phyloP scores from a whole-genome alignment of 2,888 invertebrate genomes.

The Drosophila emarginata region DNA sequence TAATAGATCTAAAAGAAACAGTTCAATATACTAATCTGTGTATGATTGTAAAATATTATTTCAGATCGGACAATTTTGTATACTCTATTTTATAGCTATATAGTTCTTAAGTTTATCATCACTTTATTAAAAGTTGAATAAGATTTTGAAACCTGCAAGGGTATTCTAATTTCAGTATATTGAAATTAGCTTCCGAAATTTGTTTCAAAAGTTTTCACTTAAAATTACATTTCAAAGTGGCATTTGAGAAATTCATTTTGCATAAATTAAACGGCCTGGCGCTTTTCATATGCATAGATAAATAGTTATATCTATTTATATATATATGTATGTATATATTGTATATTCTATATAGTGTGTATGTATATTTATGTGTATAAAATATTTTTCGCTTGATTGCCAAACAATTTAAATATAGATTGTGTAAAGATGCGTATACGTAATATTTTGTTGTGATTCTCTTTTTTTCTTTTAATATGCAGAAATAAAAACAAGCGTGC shows the following conservation, averaged over 20 bases:
- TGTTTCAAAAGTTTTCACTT: not conserved
- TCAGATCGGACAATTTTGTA: too few species aligned
- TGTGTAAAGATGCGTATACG: slow-evolving; percentile 21
- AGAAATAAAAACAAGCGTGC: slow-evolving; percentile 47
- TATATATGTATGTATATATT: not conserved
- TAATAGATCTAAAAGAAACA: too few species aligned
- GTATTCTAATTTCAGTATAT: not conserved
- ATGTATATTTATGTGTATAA: slow-evolving; percentile 3
- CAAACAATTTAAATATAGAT: slow-evolving; percentile 9
- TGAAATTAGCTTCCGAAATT: not conserved
- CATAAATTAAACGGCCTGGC: slow-evolving; percentile 35
- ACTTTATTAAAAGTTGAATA: too few species aligned
- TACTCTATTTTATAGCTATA: not conserved
- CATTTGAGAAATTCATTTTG: slow-evolving; percentile 17
- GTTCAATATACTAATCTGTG: too few species aligned
- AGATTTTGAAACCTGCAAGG: not conserved
- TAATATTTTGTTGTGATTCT: slow-evolving; percentile 31
- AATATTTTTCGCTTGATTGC: slow-evolving; percentile 10
- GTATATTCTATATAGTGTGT: slow-evolving; percentile 8
- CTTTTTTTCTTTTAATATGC: slow-evolving; percentile 19
- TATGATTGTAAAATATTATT: too few species aligned
- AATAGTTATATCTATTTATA: slow-evolving; percentile 20
- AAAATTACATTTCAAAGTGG: slow-evolving; percentile 34
- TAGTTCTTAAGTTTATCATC: too few species aligned
- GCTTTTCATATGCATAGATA: slow-evolving; percentile 19